Evolutionary conservation across 2,888 invertebrate genomes (phyloP), one percentile per base, ranked within the genome.

Genomic region (Cheilosia scutellata): DNA sequence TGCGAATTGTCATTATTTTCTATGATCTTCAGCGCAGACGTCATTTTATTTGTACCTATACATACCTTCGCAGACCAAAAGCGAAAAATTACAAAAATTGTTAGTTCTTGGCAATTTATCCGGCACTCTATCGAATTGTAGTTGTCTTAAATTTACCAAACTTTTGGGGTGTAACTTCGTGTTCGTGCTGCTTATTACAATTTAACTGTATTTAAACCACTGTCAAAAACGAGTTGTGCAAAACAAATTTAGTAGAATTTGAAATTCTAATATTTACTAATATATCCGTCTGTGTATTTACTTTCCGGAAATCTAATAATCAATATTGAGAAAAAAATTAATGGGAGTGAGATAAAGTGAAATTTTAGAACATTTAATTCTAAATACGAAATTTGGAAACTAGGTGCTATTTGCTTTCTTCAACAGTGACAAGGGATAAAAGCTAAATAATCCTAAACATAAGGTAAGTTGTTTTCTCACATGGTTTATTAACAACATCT

Each of bases 61-160:
- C 66, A 72, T 83, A 29, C 11, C 47, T 47, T 57, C 70, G 53
- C 33, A 40, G 40, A 20, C 62, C 63, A 65, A 51, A 70, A 70
- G 53, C 29, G 53, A 66, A 66, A 65, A 60, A 27, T 68, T 78
- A 70, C 68, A 68, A 68, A 60, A 68, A 58, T 65, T 68, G 63
- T 72, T 82, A 62, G 25, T 31, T 72, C 74, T 74, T 58, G 42
- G 58, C 42, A 25, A 70, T 82, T 87, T 74, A 87, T 87, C 37
- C 37, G 37, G 4, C 37, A 37, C 37, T 37, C 11, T 37, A 51
- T n/a, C 27, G 31, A 51, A 49, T 77, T 77, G 78, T 82, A 88
- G 88, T 89, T 88, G 86, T 72, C 82, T 78, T 79, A 76, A 88
- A 88, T 75, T 87, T 77, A 79, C 80, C 87, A 86, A 88, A 65